Evolutionary conservation across 2,113 vertebrate species (phyloP), one percentile per base, ranked within the genome.

Genomic region (Salminus brasiliensis): DNA sequence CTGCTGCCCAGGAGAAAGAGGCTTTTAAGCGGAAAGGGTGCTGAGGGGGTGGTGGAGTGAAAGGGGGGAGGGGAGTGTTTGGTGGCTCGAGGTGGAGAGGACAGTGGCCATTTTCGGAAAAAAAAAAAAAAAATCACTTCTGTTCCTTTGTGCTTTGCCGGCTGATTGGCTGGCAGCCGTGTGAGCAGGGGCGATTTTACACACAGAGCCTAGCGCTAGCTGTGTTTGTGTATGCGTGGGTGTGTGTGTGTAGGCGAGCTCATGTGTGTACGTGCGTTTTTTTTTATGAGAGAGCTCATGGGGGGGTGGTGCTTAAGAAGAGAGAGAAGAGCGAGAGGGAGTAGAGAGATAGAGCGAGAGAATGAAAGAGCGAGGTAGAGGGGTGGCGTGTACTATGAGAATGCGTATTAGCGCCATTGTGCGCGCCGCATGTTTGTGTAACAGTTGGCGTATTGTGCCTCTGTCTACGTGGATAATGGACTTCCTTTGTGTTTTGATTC

Each of bases 401-500:
- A 39, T 59, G 60, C 7, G 55, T 25, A 74, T 74, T 63, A 39
- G 13, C 30, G 23, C 57, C 29, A 32, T 16, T 60, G 80, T 62
- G 15, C 5, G 39, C 41, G 23, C 55, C 45, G 66, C 34, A 41
- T 72, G 71, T 76, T 87, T 72, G 71, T 83, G 72, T 78, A 74
- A 68, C 57, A 66, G 63, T 34, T 34, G 10, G 23, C 30, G 68
- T 27, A 82, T 85, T 80, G 47, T 84, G 52, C 53, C 72, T 79
- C 57, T 78, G 66, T 81, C 79, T 65, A 53, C 62, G 78, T 76
- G 49, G 59, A 78, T 79, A 81, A 75, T 68, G 80, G 83, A n/a
- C 57, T 66, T 72, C 43, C 72, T 79, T 79, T 49, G 43, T 70
- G 59, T 81, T 74, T 76, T 63, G 74, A 60, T 80, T 83, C 79